phyloP scores from a whole-genome alignment of 2,797 vertebrate species.

The Falco columbarius region DNA sequence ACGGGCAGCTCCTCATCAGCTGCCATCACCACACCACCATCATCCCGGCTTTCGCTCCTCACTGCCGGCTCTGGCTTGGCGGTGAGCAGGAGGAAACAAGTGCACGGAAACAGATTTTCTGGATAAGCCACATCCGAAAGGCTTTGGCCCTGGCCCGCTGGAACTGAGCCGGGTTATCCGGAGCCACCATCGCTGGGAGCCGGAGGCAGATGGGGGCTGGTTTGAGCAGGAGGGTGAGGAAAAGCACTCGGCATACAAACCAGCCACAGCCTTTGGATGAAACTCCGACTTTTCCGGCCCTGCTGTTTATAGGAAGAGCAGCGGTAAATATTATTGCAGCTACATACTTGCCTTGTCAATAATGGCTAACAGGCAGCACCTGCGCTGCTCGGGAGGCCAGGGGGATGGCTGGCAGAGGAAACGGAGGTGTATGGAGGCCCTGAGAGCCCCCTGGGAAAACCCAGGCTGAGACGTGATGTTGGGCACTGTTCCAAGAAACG shows the following conservation, averaged over 20 bases:
- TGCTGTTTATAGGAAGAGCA: background rate
- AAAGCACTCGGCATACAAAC: background rate
- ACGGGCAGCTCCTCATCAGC: background rate
- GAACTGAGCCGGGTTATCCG: background rate
- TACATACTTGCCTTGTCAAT: background rate
- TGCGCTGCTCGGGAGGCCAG: background rate
- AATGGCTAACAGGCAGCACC: slow-evolving; percentile 20
- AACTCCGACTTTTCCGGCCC: background rate
- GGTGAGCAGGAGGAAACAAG: background rate
- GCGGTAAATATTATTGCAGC: slow-evolving; percentile 48
- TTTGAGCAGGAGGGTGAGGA: background rate
- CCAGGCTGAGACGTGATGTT: background rate
- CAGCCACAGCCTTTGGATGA: background rate
- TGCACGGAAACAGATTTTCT: background rate
- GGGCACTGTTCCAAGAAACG: background rate
- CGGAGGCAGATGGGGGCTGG: background rate
- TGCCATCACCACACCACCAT: background rate
- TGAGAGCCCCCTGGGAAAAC: background rate
- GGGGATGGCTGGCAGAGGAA: background rate
- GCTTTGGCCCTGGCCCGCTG: background rate
- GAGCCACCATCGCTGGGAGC: background rate
- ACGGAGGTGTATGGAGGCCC: rapidly evolving
- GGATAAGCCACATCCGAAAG: background rate
- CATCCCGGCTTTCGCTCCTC: background rate
- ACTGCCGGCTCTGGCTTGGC: background rate